phyloP scores from a whole-genome alignment of 1,140 invertebrate genomes.

The Bombus consobrinus region DNA sequence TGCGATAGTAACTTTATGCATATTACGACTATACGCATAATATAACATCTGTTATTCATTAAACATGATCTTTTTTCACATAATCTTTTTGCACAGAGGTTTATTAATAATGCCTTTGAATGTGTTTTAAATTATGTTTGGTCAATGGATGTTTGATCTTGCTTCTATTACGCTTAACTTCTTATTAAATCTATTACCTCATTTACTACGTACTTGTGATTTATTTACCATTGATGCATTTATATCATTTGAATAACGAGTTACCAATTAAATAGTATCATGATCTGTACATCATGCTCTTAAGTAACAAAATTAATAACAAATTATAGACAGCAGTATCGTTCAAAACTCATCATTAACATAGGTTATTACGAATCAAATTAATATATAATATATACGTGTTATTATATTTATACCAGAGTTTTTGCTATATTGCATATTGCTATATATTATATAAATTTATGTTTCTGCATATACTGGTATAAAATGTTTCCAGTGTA shows the following conservation, averaged over 20 bases:
- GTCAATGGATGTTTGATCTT: slow-evolving; percentile 4
- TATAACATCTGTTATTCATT: background rate
- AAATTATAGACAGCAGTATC: background rate
- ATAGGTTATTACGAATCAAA: slow-evolving; percentile 36
- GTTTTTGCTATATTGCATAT: slow-evolving; percentile 70
- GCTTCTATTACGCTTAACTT: slow-evolving; percentile 1
- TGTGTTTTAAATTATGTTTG: background rate
- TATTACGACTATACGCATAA: background rate
- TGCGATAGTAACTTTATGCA: background rate
- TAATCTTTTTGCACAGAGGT: background rate
- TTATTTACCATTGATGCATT: slow-evolving; percentile 30
- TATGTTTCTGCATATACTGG: slow-evolving; percentile 40
- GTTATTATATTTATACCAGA: slow-evolving; percentile 66
- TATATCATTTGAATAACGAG: slow-evolving; percentile 28
- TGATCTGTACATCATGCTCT: slow-evolving; percentile 19
- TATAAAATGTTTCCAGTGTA: slow-evolving; percentile 25
- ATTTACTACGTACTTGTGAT: slow-evolving; percentile 12
- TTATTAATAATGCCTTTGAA: background rate
- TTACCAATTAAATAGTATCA: background rate
- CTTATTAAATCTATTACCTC: background rate
- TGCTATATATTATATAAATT: slow-evolving; percentile 43
- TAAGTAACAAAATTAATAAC: slow-evolving; percentile 29
- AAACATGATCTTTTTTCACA: no score
- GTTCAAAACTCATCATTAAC: slow-evolving; percentile 1
- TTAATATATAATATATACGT: slow-evolving; percentile 51